Evolutionary conservation across 2,113 vertebrate genomes (phyloP), one percentile per base, ranked within the genome.

Genomic region (Cricetomys ansorgei): DNA sequence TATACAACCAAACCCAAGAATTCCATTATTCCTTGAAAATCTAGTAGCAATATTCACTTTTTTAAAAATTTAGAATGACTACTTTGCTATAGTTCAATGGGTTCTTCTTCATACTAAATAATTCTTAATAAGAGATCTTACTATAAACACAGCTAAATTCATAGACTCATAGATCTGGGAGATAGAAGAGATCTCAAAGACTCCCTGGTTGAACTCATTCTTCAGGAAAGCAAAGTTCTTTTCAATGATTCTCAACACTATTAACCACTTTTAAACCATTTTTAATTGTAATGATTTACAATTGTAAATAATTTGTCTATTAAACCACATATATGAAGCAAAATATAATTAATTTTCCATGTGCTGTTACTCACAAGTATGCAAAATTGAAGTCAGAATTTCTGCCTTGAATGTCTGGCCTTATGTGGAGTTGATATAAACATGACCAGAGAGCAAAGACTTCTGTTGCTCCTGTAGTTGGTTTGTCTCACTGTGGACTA

Each of bases 221-320:
- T 55, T 83, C 0, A n/a, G 1, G 25, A 16, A 81, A 40, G 27
- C 90, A 79, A 75, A 31, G 0, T 53, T 77, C 55, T 87, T 25
- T 80, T 25, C 64, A 91, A 7, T 45, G 59, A 89, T 70, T 76
- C 43, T 27, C 57, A 75, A 55, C 13, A 10, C 11, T 43, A 94
- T 96, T 67, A 76, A 70, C 86, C 50, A n/a, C n/a, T n/a, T n/a
- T n/a, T n/a, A n/a, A n/a, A n/a, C n/a, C n/a, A n/a, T n/a, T n/a
- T n/a, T n/a, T n/a, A n/a, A n/a, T n/a, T n/a, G n/a, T n/a, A n/a
- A n/a, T n/a, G n/a, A n/a, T n/a, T n/a, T n/a, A n/a, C n/a, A n/a
- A n/a, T n/a, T n/a, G 77, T 53, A 96, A 87, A 89, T 72, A 86
- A 87, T 88, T 94, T 94, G 15, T 89, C 69, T 65, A 48, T 48